phyloP scores from a whole-genome alignment of 2,888 invertebrate species.

The Dinocampus coccinellae region DNA sequence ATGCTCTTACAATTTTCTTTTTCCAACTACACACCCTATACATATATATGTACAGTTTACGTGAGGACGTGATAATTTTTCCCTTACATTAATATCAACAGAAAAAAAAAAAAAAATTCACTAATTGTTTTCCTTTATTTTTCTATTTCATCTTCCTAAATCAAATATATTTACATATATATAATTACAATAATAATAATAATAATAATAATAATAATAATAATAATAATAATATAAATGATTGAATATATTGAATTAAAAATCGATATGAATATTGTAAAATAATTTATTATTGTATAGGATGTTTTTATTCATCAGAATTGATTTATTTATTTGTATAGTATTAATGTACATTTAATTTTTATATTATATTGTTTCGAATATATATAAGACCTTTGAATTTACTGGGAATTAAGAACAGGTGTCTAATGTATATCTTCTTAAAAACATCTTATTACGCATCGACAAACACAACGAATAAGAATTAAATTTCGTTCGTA shows the following conservation, averaged over 20 bases:
- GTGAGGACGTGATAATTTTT: conserved; percentile 27
- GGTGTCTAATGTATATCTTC: conserved; percentile 51
- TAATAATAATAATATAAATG: no score
- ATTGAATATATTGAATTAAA: no score
- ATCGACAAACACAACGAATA: conserved; percentile 57
- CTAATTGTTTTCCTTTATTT: no score
- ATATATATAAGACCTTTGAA: neutral
- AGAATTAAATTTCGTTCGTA: conserved; percentile 44
- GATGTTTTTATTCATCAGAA: no score
- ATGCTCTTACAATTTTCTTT: conserved; percentile 30
- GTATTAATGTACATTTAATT: no score
- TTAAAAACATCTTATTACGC: conserved; percentile 61
- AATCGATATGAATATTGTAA: no score
- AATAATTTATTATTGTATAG: no score
- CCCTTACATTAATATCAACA: conserved; percentile 12
- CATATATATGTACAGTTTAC: neutral
- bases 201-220: no score
- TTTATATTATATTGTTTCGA: neutral
- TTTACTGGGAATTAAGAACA: neutral
- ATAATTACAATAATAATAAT: no score
- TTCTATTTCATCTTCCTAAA: no score
- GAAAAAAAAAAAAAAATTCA: conserved; percentile 17
- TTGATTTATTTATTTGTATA: no score
- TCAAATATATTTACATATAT: no score
- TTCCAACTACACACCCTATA: neutral